These are phyloP conservation scores for Philereme vetulata DNA, from an alignment of 2,888 invertebrate species.

Conservation along the genomic window DNA sequence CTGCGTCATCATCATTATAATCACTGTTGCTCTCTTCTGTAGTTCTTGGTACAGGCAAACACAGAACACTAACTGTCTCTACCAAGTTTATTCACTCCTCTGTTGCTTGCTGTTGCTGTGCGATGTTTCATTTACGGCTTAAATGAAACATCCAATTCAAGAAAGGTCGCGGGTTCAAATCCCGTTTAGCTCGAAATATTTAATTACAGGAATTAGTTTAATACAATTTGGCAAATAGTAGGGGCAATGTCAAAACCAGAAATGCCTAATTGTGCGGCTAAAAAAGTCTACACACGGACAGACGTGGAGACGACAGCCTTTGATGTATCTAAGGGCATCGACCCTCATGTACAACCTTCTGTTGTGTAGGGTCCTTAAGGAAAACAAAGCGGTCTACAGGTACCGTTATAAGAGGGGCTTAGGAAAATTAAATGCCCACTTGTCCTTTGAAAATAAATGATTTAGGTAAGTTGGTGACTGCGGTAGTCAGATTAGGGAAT, in stretches of 20 bases:
- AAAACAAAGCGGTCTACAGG: constrained; percentile 29
- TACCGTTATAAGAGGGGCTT: constrained; percentile 23
- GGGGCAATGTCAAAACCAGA: constrained; percentile 65
- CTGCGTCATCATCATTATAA: no score
- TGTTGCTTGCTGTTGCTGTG: no score
- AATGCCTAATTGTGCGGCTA: constrained; percentile 71
- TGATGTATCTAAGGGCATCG: constrained; percentile 52
- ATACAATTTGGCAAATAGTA: constrained; percentile 41
- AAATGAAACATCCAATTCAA: no score
- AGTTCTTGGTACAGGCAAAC: no score
- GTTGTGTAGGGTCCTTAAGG: constrained; percentile 34
- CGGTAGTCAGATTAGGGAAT: not conserved
- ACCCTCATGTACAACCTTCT: constrained; percentile 39
- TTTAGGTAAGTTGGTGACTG: constrained; percentile 10
- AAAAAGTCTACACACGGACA: constrained; percentile 57
- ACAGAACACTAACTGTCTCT: no score
- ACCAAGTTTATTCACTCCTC: no score
- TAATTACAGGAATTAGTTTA: no score
- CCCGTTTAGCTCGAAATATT: no score
- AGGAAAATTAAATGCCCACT: constrained; percentile 26
- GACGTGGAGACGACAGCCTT: constrained; percentile 51
- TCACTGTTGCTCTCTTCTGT: no score
- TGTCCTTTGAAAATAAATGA: constrained; percentile 16
- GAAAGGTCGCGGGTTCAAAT: no score
- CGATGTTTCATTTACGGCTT: no score